Evolutionary conservation across 2,113 vertebrate genomes (phyloP).

Genomic region (Antechinus stuartii): DNA sequence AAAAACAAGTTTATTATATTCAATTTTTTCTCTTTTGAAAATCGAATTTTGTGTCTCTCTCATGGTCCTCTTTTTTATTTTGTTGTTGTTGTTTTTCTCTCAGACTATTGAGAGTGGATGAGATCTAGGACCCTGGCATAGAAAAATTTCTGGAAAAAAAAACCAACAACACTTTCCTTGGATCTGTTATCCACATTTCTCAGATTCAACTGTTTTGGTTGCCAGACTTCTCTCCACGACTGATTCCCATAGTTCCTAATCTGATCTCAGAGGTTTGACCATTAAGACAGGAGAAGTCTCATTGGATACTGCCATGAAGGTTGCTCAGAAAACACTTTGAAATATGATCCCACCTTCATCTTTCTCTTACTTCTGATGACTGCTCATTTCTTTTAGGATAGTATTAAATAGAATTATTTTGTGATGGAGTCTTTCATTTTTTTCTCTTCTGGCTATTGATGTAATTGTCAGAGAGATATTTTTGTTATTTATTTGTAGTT

Average conservation of each 20-base stretch:
- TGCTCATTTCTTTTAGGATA: background rate
- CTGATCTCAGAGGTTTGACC: background rate
- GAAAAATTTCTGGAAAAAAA: background rate
- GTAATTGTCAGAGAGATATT: no score
- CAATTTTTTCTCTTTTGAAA: background rate
- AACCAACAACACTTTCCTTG: background rate
- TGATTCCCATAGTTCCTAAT: background rate
- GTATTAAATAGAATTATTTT: background rate
- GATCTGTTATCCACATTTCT: background rate
- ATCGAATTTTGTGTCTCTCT: background rate
- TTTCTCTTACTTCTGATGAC: background rate
- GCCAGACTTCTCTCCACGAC: background rate
- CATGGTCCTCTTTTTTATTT: background rate
- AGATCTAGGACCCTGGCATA: background rate
- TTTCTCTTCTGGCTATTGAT: background rate
- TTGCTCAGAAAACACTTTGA: background rate
- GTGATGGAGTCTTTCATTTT: background rate
- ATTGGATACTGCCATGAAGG: background rate
- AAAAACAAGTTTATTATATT: background rate
- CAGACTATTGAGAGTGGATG: background rate
- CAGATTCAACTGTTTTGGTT: background rate
- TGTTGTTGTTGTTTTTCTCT: background rate
- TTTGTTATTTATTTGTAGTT: background rate
- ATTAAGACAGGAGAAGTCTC: background rate
- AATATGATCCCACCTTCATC: background rate